Evolutionary conservation across 1,140 invertebrate genomes (phyloP), one percentile per base, ranked within the genome.

Genomic region (Drosophila pachea): DNA sequence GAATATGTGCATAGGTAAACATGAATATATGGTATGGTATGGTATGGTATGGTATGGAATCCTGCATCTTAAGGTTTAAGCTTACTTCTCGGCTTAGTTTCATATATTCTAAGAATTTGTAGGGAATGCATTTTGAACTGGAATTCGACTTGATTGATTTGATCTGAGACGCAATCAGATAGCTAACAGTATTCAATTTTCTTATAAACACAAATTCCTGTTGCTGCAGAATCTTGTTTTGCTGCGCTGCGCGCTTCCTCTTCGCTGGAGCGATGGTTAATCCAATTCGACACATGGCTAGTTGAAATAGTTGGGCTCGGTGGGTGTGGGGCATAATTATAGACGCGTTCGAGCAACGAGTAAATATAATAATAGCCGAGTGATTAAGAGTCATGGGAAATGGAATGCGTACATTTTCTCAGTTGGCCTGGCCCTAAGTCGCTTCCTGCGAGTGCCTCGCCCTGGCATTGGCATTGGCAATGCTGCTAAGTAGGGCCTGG

Each of bases 331-430:
- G 68, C 60, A 82, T 86, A 86, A 86, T 86, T 86, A 86, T 82
- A 71, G 60, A 68, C 70, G 53, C 61, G 48, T 54, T 52, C 11
- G 54, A 7, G 22, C 61, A 59, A 64, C 61, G 64, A 78, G 68
- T 78, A 84, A 83, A 83, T 78, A 77, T 84, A 86, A 86, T 86
- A 86, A 86, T 86, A 77, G 68, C 65, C 62, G 67, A 70, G 81
- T 86, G 81, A 86, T 86, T 86, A 86, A 86, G 68, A 86, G 77
- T 77, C 81, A 86, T 86, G 81, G 81, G 82, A 86, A 86, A 86
- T 81, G 78, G 69, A 86, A 76, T 74, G 81, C 61, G 68, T 68
- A 70, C 68, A 67, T 86, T 86, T 86, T 86, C 82, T 82, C 81
- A 86, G 81, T 84, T 84, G 75, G 49, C 48, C 54, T 31, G 32